Evolutionary conservation across 64 coral and sea anemone genomes (phyloP).

Genomic region (Anthopleura sola): DNA sequence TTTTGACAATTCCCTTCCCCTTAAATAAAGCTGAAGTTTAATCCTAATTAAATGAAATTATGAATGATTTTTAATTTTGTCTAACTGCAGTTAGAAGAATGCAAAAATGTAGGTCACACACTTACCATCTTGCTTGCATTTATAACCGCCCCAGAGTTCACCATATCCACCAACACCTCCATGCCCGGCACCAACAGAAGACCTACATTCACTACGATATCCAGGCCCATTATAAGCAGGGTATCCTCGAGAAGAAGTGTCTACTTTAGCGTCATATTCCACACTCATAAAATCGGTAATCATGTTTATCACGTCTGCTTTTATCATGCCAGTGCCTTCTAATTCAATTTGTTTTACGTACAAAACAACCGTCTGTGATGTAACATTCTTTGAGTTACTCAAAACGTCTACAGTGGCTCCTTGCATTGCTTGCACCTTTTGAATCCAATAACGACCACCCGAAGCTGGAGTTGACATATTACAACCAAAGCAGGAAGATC

Average conservation of each 20-base stretch:
- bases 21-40: no score
- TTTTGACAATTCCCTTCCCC: no score
- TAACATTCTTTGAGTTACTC: conserved; percentile 44
- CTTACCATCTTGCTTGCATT: neutral
- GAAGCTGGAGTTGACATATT: neutral
- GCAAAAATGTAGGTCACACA: neutral
- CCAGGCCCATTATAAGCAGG: conserved; percentile 51
- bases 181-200: conserved; percentile 74
- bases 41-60: no score
- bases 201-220: conserved; percentile 21
- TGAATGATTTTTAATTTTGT: no score
- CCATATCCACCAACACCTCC: conserved; percentile 66
- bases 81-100: neutral
- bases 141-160: conserved; percentile 26
- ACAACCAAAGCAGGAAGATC: conserved; percentile 55
- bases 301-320: conserved; percentile 60
- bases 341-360: conserved; percentile 33
- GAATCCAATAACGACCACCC: conserved; percentile 61
- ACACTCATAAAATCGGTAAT: conserved; percentile 60
- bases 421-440: conserved; percentile 31
- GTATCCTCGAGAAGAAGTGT: conserved; percentile 58
- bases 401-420: conserved; percentile 48
- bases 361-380: conserved; percentile 30
- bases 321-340: conserved; percentile 55
- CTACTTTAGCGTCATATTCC: conserved; percentile 65